Conservation (phyloP, 2,888 invertebrate species). For the Ctenicera cuprea region DNA sequence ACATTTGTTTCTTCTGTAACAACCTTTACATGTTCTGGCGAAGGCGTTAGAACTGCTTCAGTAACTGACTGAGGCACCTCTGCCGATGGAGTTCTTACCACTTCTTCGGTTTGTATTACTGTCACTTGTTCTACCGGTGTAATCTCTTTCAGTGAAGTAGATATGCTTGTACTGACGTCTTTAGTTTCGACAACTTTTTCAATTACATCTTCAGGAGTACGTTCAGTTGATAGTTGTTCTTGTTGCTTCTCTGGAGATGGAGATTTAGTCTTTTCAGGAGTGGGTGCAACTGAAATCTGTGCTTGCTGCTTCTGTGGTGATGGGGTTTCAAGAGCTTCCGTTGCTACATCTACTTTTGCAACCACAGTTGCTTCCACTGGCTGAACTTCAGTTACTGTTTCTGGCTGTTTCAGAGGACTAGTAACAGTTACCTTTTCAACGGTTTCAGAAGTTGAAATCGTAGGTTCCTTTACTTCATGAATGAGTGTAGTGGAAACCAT, state of each 20-base stretch:
- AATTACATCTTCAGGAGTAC: not conserved
- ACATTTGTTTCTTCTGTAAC: not conserved
- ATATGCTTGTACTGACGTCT: conserved; percentile 31
- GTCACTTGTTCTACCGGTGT: not conserved
- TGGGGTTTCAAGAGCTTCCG: not conserved
- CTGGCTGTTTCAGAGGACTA: not conserved
- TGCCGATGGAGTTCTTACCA: not conserved
- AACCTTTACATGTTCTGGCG: not conserved
- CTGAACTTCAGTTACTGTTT: not conserved
- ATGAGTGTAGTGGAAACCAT: not conserved
- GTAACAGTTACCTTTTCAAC: not conserved
- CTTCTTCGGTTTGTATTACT: conserved; percentile 8
- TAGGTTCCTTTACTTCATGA: not conserved
- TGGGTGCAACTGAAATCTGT: not conserved
- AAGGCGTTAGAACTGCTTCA: not conserved
- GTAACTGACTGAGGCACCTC: not conserved
- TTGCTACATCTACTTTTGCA: not conserved
- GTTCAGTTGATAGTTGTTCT: not conserved
- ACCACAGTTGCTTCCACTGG: conserved; percentile 1
- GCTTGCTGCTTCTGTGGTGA: conserved; percentile 13
- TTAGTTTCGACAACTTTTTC: conserved; percentile 14
- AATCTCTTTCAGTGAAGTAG: conserved; percentile 34
- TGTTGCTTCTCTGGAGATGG: not conserved
- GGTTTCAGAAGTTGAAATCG: not conserved
- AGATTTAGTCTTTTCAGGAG: not conserved